phyloP scores from a whole-genome alignment of 2,888 invertebrate genomes.

The Autographa pulchrina region DNA sequence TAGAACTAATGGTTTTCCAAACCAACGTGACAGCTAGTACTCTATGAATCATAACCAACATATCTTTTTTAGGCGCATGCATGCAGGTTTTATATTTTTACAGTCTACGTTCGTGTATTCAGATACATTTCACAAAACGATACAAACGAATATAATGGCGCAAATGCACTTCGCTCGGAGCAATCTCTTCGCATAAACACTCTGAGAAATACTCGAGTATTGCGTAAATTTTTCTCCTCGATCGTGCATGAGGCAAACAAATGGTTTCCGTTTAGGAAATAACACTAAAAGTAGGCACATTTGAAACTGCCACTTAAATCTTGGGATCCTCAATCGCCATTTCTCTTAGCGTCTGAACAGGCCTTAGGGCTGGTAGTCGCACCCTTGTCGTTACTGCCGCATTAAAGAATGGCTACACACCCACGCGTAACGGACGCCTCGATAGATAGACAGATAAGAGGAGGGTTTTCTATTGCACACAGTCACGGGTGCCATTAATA shows the following conservation, averaged over 20 bases:
- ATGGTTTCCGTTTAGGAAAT: slow-evolving; percentile 88
- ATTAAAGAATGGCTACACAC: slow-evolving; percentile 74
- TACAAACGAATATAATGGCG: slow-evolving; percentile 40
- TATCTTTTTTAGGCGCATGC: slow-evolving; percentile 61
- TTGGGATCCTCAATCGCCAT: slow-evolving; percentile 87
- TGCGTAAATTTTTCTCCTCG: slow-evolving; percentile 79
- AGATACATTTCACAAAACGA: slow-evolving; percentile 38
- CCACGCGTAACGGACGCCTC: slow-evolving; percentile 60
- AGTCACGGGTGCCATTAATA: slow-evolving; percentile 60
- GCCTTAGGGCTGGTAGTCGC: slow-evolving; percentile 64
- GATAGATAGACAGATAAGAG: slow-evolving; percentile 58
- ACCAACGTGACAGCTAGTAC: slow-evolving; percentile 75
- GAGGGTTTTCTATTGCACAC: slow-evolving; percentile 54
- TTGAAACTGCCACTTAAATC: slow-evolving; percentile 89
- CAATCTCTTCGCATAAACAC: slow-evolving; percentile 70
- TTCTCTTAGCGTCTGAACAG: slow-evolving; percentile 84
- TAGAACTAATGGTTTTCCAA: slow-evolving; percentile 80
- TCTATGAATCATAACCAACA: slow-evolving; percentile 73
- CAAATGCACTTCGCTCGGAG: slow-evolving; percentile 55
- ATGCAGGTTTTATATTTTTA: slow-evolving; percentile 55
- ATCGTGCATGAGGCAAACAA: slow-evolving; percentile 86
- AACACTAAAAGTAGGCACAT: slow-evolving; percentile 89
- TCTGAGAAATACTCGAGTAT: slow-evolving; percentile 71
- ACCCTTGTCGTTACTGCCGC: slow-evolving; percentile 77
- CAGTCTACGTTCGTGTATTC: slow-evolving; percentile 38